Evolutionary conservation across 2,797 vertebrate genomes (phyloP), one percentile per base, ranked within the genome.

Genomic region (Pseudomugil gertrudae): DNA sequence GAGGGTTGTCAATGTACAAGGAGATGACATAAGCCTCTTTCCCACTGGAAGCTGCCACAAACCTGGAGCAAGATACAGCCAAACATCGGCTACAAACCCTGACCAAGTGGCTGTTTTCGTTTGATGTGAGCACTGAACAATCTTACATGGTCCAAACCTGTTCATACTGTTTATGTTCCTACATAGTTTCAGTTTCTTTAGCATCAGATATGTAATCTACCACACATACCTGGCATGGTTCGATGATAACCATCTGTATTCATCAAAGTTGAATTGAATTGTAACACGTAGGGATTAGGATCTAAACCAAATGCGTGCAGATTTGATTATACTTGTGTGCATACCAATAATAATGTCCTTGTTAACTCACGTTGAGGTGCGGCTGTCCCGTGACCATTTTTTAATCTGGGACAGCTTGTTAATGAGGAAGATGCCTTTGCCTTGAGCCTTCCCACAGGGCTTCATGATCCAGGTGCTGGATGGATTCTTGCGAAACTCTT

Each of bases 401-500:
- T 99, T 99, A 77, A 99, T 98, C 89, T 99, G 98, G 0, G 97
- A 99, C 70, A 99, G 96, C 80, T 98, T 99, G 92, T 99, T 99
- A 86, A 99, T 99, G 47, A 99, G 96, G 74, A 99, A 99, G 91
- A 99, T 99, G 85, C 98, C 98, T 89, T 97, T 99, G 21, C 98
- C 98, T 87, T 99, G 98, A 61, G 98, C 98, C 85, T 99, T 99
- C 50, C 98, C 98, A 7, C 98, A 99, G 0, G 98, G 98, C 81
- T 99, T 99, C 98, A 99, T 99, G 88, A 99, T 99, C 98, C 98
- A 99, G 0, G 98, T 99, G 93, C 96, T 99, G 74, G 95, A 98
- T 0, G 97, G 97, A 83, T 96, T 98, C 89, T 98, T 98, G 62
- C 98, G 89, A 89, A 96, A 99, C 92, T 99, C 98, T 88, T 99